These are phyloP conservation scores for Mus minutoides DNA, from an alignment of 2,797 vertebrate species.

Conservation along the genomic window DNA sequence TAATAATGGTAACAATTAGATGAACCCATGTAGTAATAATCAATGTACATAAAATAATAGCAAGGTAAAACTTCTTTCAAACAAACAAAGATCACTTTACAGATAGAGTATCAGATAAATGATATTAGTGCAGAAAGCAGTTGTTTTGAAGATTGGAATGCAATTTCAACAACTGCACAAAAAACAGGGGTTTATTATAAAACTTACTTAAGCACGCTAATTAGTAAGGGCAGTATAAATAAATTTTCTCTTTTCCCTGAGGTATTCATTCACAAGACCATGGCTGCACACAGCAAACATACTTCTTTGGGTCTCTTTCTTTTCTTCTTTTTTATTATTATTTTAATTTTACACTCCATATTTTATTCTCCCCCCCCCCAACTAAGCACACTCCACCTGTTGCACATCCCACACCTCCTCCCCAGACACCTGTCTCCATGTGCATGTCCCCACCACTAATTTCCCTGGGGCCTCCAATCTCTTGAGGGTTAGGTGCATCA, in stretches of 20 bases:
- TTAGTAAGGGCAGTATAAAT: neutral
- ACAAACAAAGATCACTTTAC: constrained; percentile 18
- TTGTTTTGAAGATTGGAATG: neutral
- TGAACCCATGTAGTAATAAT: neutral
- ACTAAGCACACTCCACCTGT: too few species aligned
- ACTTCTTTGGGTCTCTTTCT: neutral
- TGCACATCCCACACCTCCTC: too few species aligned
- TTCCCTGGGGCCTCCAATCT: too few species aligned
- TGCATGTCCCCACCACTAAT: too few species aligned
- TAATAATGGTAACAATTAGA: neutral
- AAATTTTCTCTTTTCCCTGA: constrained; percentile 24
- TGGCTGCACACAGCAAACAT: neutral
- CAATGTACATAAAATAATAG: constrained; percentile 39
- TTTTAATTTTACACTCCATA: too few species aligned
- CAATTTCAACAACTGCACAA: constrained; percentile 39
- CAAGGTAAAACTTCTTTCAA: constrained; percentile 43
- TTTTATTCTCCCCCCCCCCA: too few species aligned
- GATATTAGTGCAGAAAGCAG: neutral
- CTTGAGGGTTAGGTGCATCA: too few species aligned
- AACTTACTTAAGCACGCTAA: neutral
- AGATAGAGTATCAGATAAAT: constrained; percentile 42
- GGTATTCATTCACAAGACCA: neutral
- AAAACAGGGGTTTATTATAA: constrained; percentile 10
- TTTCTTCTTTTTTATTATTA: neutral
- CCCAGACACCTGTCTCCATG: too few species aligned